Evolutionary conservation across 2,113 vertebrate genomes (phyloP), one percentile per base, ranked within the genome.

Genomic region (Pterocles burchelli): DNA sequence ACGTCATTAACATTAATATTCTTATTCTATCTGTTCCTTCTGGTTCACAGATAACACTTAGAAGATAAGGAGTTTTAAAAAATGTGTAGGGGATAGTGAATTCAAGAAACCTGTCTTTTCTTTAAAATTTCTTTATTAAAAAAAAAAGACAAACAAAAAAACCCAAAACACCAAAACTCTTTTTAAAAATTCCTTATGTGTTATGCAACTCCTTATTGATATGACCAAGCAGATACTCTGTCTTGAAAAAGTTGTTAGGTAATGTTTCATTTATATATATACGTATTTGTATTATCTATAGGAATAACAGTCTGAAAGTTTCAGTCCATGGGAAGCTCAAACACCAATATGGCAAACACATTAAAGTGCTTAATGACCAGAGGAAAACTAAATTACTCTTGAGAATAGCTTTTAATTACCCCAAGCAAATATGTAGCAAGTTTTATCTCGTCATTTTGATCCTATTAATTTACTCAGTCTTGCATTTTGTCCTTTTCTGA

Each of bases 301-400:
- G 70, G 82, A 93, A 62, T 20, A 73, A 79, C 17, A 68, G 5
- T 7, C 7, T 81, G 52, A 78, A 80, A 57, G 4, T 9, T 77
- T 31, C 31, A 85, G 33, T 38, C 26, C 57, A 45, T 48, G 6
- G 36, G 45, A 85, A 54, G 5, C 31, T 95, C 75, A 88, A 94
- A 92, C 61, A 92, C 25, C 46, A 66, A 48, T 86, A 89, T 63
- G 73, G 61, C n/a, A 91, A 96, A 95, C 46, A 91, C 75, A 94
- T 81, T 85, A 91, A 95, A 95, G 95, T 95, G 62, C 55, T 92
- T 97, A 97, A 95, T 70, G 96, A 90, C n/a, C 51, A 78, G 80
- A 82, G 20, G 54, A 97, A 68, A 88, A 86, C 13, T 62, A 82
- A 95, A 95, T 85, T 0, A 85, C 71, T 92, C 55, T 85, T 88